Percentiles rank a stretch among this genome's conserved stretches.
Conservation (phyloP, 2,113 vertebrate genomes). For the Cinclus mexicanus region DNA sequence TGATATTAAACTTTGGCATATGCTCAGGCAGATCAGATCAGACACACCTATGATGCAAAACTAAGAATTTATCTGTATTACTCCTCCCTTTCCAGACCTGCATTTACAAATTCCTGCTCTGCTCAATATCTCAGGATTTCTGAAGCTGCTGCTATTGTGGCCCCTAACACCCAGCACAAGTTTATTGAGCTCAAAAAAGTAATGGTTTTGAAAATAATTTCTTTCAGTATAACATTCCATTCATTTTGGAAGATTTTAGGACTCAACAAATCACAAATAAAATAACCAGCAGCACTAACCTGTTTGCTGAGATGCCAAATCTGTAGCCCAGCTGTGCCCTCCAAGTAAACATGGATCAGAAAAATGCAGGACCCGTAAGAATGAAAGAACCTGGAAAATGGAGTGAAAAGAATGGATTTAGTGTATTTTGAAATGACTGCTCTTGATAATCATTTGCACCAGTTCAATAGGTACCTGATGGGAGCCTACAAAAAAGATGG, state of each 20-base stretch:
- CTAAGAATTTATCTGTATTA: background rate
- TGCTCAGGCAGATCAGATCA: background rate
- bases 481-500: background rate
- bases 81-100: background rate
- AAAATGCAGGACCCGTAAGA: background rate
- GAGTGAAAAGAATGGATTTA: background rate
- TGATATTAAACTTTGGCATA: background rate
- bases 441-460: background rate
- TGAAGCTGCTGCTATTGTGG: background rate
- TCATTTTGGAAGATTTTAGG: background rate
- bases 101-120: background rate
- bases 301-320: background rate
- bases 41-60: background rate
- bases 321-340: background rate
- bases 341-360: background rate
- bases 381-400: background rate
- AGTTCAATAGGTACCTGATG: background rate
- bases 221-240: background rate
- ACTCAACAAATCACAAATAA: background rate
- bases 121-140: background rate
- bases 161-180: background rate
- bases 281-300: background rate
- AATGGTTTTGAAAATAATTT: background rate
- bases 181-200: background rate
- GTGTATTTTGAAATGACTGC: background rate